These are phyloP conservation scores for Callopanchax toddi DNA, from an alignment of 2,113 vertebrate species.

Conservation along the genomic window DNA sequence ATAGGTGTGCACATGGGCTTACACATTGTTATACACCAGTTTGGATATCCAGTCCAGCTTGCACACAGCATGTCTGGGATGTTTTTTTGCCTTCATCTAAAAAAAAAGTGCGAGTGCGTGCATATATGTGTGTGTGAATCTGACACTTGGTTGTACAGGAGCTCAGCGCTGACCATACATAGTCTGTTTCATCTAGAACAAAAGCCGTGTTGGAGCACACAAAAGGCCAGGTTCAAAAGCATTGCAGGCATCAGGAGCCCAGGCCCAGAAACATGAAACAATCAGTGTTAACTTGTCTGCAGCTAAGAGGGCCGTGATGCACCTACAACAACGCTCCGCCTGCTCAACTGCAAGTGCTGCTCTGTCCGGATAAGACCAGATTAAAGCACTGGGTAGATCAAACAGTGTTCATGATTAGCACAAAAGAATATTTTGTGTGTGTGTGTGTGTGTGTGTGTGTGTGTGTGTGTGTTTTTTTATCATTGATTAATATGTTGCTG, in stretches of 20 bases:
- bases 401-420: constrained; percentile 60
- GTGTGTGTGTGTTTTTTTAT: constrained; percentile 36
- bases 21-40: constrained; percentile 49
- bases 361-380: constrained; percentile 52
- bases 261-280: constrained; percentile 77
- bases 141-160: constrained; percentile 67
- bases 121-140: constrained; percentile 45
- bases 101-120: constrained; percentile 21
- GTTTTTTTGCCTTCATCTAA: constrained; percentile 50
- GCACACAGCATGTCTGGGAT: constrained; percentile 21
- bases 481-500: constrained; percentile 56
- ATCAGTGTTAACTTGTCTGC: constrained; percentile 78
- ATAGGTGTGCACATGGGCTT: constrained; percentile 36
- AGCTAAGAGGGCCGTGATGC: constrained; percentile 69
- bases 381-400: constrained; percentile 57
- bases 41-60: constrained; percentile 37
- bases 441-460: neutral
- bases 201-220: constrained; percentile 77
- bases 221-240: constrained; percentile 81
- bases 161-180: constrained; percentile 77
- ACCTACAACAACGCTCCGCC: constrained; percentile 59
- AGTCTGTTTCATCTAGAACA: constrained; percentile 86
- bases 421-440: constrained; percentile 42
- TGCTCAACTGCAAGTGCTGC: constrained; percentile 20
- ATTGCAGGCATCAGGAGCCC: constrained; percentile 63